Evolutionary conservation across 1,140 invertebrate genomes (phyloP).

Genomic region (Heliconius hermathena): DNA sequence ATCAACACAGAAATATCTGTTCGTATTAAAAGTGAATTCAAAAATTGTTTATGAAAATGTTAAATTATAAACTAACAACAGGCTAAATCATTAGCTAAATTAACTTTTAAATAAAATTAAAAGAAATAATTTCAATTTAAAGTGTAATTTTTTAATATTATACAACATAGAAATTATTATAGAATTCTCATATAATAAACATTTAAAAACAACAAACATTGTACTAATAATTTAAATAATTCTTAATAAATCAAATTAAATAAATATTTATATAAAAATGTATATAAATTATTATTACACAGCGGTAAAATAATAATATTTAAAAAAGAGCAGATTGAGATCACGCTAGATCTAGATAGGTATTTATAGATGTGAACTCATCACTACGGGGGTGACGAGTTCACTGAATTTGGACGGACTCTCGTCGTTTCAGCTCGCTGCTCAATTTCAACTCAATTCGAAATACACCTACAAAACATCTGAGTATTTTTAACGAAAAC

Average conservation of each 20-base stretch:
- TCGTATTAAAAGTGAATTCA: too few relatives aligned
- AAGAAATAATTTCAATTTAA: too few relatives aligned
- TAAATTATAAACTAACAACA: too few relatives aligned
- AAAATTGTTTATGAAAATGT: too few relatives aligned
- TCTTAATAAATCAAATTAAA: neutral
- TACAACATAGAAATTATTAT: too few relatives aligned
- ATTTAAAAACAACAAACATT: neutral
- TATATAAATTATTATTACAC: neutral
- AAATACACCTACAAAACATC: neutral
- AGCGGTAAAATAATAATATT: neutral
- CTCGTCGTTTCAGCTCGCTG: conserved; percentile 11
- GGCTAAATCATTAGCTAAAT: too few relatives aligned
- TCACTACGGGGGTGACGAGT: conserved; percentile 13
- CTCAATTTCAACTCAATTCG: neutral
- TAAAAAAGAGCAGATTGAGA: neutral
- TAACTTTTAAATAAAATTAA: too few relatives aligned
- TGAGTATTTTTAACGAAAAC: neutral
- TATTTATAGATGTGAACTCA: conserved; percentile 34
- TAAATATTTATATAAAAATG: neutral
- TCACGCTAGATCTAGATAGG: conserved; percentile 13
- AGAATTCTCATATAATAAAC: too few relatives aligned
- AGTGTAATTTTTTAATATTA: too few relatives aligned
- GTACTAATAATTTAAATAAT: neutral
- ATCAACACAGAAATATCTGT: too few relatives aligned
- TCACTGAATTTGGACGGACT: conserved; percentile 34